Evolutionary conservation across 2,797 vertebrate genomes (phyloP), one percentile per base, ranked within the genome.

Genomic region (Lophotriccus pileatus): DNA sequence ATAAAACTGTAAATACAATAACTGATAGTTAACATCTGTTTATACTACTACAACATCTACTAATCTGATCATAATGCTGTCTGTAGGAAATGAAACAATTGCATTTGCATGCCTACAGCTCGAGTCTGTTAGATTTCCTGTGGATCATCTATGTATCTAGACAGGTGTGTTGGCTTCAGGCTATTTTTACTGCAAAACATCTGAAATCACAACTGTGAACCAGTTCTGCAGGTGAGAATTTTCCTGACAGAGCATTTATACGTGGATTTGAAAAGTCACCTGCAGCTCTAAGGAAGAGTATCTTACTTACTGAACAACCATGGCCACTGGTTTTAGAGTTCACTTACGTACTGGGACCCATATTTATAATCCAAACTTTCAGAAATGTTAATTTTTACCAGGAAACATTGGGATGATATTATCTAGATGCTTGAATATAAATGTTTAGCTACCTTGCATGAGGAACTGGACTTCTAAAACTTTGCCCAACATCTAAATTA

Each of bases 121-220:
- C 59, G 43, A 90, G 70, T 74, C 79, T 91, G 15, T 80, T 82
- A 39, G 44, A 80, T 79, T 95, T 96, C 89, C 88, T 0, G 4
- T 66, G 76, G 79, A 96, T 92, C 68, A 86, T 74, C 91, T 66
- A 62, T 39, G 53, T 44, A 74, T 83, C 43, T 66, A 86, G 87
- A 94, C 95, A 95, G 93, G 90, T 96, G 93, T 83, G 52, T 25
- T 90, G 64, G 80, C 89, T 91, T 88, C 85, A 84, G 95, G 85
- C 70, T 90, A 72, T 88, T 97, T 96, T 94, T 82, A 49, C 32
- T 52, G 44, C 52, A 75, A 56, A 93, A 82, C 94, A 92, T 91
- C 90, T 95, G 95, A 96, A 94, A 94, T 87, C 72, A 93, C 77
- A 87, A 92, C 87, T 92, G 94, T 49, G 82, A 89, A 73, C 39